Base-by-base conservation (phyloP, 2,113 vertebrate genomes). In the Phodopus roborovskii region DNA sequence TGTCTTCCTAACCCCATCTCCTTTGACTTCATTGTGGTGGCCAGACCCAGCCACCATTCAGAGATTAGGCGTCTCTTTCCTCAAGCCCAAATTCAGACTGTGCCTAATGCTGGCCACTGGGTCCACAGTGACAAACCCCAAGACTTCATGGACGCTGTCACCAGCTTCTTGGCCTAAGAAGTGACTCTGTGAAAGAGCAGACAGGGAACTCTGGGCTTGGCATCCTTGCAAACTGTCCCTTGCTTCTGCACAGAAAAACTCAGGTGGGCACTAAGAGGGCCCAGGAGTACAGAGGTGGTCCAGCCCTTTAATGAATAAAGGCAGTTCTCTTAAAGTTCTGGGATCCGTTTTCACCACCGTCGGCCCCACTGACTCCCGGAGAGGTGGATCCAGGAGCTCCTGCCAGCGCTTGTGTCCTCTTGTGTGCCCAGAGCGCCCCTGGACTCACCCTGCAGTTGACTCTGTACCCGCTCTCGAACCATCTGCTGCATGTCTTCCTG, bases 11-110 rank as follows among this genome's bases (percentile, higher is more conserved):
- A 83, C 60, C 26, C 15, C 20, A 70, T 81, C 42, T 81, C 0
- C 12, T 53, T 0, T 19, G 15, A 26, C 30, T 33, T 92, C 68
- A 90, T 56, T 92, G 15, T 70, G 20, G 36, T 71, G 45, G 42
- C 56, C 84, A 99, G 99, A 95, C 99, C 99, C 6, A 98, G 99
- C 0, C 98, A 99, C 97, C 98, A 99, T 78, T 98, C 99, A 81
- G 99, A 99, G 97, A 99, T 99, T 95, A 98, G 98, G 94, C 98
- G 99, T 56, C 98, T 99, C 84, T 99, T 99, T 97, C 99, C 99
- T 11, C 89, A 36, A 42, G 99, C 99, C 15, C 98, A 98, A 97
- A 98, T 99, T 85, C 99, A 99, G 97, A 99, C 99, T 13, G 99
- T 99, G 93, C 98, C 98, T 12, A 98, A 99, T 0, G 98, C 99